Evolutionary conservation across 2,888 invertebrate genomes (phyloP).

Genomic region (Isoperla grammatica): DNA sequence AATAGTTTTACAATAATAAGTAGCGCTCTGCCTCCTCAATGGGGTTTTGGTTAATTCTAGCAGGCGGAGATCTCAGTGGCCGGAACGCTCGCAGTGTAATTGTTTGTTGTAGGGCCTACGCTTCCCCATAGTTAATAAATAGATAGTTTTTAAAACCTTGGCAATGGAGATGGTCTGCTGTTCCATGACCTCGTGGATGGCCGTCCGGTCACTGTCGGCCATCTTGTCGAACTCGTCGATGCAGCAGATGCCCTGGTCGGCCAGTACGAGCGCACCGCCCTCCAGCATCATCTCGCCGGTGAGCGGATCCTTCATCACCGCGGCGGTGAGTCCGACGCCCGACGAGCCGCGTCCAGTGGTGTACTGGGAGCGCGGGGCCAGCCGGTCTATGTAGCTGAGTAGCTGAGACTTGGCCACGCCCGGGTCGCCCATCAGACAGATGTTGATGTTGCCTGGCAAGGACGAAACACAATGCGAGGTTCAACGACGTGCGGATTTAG

Average conservation of each 20-base stretch:
- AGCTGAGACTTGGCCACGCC: conserved; percentile 99
- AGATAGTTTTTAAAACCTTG: too few species aligned
- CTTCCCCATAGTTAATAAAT: too few species aligned
- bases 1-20: too few species aligned
- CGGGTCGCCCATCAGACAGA: conserved; percentile 99
- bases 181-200: conserved; percentile 98
- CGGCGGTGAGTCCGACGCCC: conserved; percentile 98
- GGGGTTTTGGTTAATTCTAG: too few species aligned
- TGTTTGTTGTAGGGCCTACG: background rate
- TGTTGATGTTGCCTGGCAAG: conserved; percentile 82
- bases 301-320: conserved; percentile 94
- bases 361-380: conserved; percentile 91
- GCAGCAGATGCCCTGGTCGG: conserved; percentile 96
- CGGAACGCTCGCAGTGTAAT: too few species aligned
- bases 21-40: too few species aligned
- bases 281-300: conserved; percentile 97
- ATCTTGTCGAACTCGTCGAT: conserved; percentile 99
- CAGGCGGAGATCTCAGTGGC: too few species aligned
- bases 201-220: conserved; percentile 91
- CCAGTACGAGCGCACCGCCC: conserved; percentile 93
- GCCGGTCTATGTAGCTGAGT: conserved; percentile 86
- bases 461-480: background rate
- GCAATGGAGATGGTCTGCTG: conserved; percentile 99
- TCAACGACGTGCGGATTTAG: background rate
- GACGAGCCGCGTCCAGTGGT: conserved; percentile 96